phyloP scores from a whole-genome alignment of 2,888 invertebrate species.

The Athrips mouffetella region DNA sequence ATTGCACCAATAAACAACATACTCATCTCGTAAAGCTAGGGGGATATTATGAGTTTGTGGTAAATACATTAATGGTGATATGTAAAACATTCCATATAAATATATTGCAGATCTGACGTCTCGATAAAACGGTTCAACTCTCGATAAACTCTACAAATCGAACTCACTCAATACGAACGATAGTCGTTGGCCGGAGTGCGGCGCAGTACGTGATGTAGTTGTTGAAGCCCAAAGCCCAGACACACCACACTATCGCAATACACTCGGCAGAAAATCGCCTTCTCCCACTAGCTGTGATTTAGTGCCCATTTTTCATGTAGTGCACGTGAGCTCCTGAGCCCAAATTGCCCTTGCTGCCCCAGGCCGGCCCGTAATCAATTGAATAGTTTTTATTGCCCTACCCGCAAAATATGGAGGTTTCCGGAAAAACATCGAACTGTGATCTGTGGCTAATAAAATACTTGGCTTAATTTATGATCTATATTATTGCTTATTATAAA shows the following conservation, averaged over 20 bases:
- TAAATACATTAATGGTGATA: too few species aligned
- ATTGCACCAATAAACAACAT: slow-evolving; percentile 8
- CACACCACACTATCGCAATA: slow-evolving; percentile 29
- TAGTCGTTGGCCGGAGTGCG: slow-evolving; percentile 11
- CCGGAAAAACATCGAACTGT: slow-evolving; percentile 6
- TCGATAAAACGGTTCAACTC: too few species aligned
- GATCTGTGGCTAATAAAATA: slow-evolving; percentile 6
- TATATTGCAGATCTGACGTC: too few species aligned
- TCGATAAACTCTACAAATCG: slow-evolving; percentile 6
- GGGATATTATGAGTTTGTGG: slow-evolving; percentile 3
- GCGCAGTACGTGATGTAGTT: slow-evolving; percentile 34
- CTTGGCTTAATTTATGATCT: slow-evolving; percentile 1
- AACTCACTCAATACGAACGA: background rate
- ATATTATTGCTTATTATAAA: too few species aligned
- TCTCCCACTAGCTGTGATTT: slow-evolving; percentile 48
- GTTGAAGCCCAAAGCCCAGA: slow-evolving; percentile 23
- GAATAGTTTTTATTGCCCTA: slow-evolving; percentile 48
- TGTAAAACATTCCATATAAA: too few species aligned
- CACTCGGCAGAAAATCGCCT: slow-evolving; percentile 41
- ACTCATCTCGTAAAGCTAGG: slow-evolving; percentile 11
- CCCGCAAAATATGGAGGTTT: slow-evolving; percentile 27
- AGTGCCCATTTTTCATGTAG: slow-evolving; percentile 57
- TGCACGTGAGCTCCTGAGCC: slow-evolving; percentile 42
- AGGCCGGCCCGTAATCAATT: slow-evolving; percentile 52
- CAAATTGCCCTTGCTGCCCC: slow-evolving; percentile 30